Evolutionary conservation across 2,797 vertebrate genomes (phyloP), one percentile per base, ranked within the genome.

Genomic region (Octomys mimax): DNA sequence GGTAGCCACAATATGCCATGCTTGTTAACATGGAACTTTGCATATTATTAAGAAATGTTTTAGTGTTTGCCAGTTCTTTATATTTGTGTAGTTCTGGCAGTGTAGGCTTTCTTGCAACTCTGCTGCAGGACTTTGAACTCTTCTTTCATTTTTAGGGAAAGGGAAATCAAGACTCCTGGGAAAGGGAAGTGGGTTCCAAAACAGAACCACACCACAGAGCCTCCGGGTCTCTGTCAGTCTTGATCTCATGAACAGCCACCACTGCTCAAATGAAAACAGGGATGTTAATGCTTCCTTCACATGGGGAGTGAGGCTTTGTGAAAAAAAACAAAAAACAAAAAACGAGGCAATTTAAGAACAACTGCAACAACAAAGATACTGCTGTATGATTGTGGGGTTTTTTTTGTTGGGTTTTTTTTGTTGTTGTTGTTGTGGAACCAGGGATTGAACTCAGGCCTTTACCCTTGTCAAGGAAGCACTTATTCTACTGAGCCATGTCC

Each of bases 1-100:
- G 88, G 75, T 94, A 96, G 88, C 92, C 93, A 97, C 92, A 94
- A 95, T 96, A 92, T 83, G 31, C 62, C n/a, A 13, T 36, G 82
- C 85, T 93, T 93, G 61, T 93, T 95, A 96, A 92, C 64, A 89
- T 24, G 83, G 93, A 96, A 90, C 31, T 64, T 21, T 81, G 75
- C 66, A 88, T 92, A 79, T 84, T 92, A 94, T 95, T 95, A 84
- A 94, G 86, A 89, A 87, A 90, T 89, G 24, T 62, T 96, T 92
- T 81, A 96, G 4, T 59, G 66, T 89, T 80, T 97, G 91, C 78
- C 93, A 84, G 2, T 89, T 81, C 89, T 62, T 89, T 2, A 0
- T 86, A 91, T 89, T 89, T 86, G 92, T 70, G 81, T 64, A 85
- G 68, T 71, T 94, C 81, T 96, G 91, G 87, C 36, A 88, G 75